A percentile compares a stretch with the other conserved stretches of the same genome.
Conservation (phyloP, 2,113 vertebrate species). For the Prolemur simus region DNA sequence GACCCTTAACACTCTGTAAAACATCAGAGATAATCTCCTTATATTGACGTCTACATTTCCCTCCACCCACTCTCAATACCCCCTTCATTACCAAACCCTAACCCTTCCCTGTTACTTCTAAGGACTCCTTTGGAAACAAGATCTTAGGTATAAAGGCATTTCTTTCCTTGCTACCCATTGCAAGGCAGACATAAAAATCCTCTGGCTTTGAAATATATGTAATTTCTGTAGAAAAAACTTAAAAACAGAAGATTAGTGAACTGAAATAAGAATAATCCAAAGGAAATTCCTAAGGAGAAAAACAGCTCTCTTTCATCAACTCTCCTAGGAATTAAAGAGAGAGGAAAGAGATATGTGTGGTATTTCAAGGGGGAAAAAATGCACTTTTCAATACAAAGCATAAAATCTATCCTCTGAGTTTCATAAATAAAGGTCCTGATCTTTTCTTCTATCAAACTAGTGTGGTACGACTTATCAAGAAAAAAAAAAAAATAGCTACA, state of each 20-base stretch:
- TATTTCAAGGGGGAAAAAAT: background rate
- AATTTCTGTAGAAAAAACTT: conserved; percentile 63
- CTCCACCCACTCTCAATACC: background rate
- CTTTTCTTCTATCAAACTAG: conserved; percentile 39
- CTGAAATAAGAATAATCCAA: conserved; percentile 57
- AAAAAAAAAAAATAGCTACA: background rate
- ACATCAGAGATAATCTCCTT: conserved; percentile 25
- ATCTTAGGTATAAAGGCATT: background rate
- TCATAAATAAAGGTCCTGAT: background rate
- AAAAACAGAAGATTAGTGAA: conserved; percentile 64
- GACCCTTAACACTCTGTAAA: conserved; percentile 50
- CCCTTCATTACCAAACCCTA: background rate
- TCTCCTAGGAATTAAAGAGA: conserved; percentile 58
- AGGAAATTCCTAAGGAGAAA: conserved; percentile 64
- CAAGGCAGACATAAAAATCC: conserved; percentile 36
- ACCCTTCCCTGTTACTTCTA: background rate
- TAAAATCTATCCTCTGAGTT: conserved; percentile 56
- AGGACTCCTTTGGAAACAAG: conserved; percentile 53
- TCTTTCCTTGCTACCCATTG: conserved; percentile 6
- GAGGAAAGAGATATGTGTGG: conserved; percentile 57
- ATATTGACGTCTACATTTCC: background rate
- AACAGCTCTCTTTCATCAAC: conserved; percentile 57
- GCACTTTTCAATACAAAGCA: conserved; percentile 12
- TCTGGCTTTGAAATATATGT: conserved; percentile 53
- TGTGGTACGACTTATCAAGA: background rate